Evolutionary conservation across 2,888 invertebrate genomes (phyloP), one percentile per base, ranked within the genome.

Genomic region (Caenorhabditis sp.): DNA sequence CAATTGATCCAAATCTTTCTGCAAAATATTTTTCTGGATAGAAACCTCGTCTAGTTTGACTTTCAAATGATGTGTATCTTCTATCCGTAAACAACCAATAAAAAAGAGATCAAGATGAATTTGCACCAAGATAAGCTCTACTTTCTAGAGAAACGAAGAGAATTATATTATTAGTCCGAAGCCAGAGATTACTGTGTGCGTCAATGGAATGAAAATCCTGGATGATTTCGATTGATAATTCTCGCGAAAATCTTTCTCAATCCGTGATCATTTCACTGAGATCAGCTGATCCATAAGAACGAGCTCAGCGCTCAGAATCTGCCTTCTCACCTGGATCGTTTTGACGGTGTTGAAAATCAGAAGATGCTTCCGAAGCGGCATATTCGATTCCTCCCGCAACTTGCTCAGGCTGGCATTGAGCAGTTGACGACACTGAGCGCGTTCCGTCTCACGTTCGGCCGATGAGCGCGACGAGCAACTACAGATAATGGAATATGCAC

Each of bases 301-400:
- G 26, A 41, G 61, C 38, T 61, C 61, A 61, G 22, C 44, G n/a
- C 24, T 58, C 10, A 16, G 41, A 54, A 54, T 26, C 54, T 19
- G 47, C 5, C 47, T n/a, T 19, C 61, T 68, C 61, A 88, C 88
- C 82, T 88, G 88, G 64, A 89, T 84, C 22, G 70, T 68, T 70
- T 88, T 87, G 80, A 87, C 85, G 56, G 87, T 84, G 68, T 89
- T 87, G 82, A 81, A 89, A 64, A 89, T 86, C 72, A 87, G 84
- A 41, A 89, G 85, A 83, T 89, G 89, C 66, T 86, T 86, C 49
- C 89, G 84, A 38, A 89, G 81, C 28, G 87, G 89, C 75, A 84
- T 84, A 63, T 87, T 87, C 51, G 80, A 47, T 28, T 83, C 82
- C 51, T 66, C 82, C 22, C 87, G 87, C 61, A 89, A 61, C 75